Evolutionary conservation across 2,797 vertebrate species (phyloP).

Genomic region (Manis javanica): DNA sequence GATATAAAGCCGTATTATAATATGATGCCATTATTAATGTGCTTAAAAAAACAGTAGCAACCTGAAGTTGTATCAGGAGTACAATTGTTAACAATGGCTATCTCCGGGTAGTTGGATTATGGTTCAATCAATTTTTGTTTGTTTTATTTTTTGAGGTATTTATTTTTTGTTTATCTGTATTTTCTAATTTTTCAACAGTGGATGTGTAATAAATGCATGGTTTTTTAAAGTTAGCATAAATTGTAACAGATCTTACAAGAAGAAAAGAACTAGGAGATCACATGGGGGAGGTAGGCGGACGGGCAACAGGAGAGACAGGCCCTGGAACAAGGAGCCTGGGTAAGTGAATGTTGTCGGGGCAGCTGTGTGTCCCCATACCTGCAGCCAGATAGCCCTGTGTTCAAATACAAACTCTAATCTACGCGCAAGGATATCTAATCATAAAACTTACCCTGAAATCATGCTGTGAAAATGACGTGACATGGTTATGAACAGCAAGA

Average conservation of each 20-base stretch:
- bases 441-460: background rate
- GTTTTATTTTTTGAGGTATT: background rate
- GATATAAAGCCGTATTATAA: background rate
- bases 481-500: background rate
- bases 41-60: background rate
- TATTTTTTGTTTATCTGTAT: background rate
- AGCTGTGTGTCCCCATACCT: background rate
- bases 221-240: background rate
- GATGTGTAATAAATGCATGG: background rate
- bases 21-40: background rate
- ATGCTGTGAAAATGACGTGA: background rate
- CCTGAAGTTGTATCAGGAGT: background rate
- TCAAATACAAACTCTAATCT: background rate
- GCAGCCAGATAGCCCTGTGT: background rate
- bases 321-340: background rate
- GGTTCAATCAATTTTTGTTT: background rate
- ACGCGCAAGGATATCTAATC: background rate
- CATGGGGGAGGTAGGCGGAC: background rate
- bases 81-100: background rate
- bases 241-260: background rate
- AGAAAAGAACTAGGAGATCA: background rate
- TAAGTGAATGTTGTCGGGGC: background rate
- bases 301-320: background rate
- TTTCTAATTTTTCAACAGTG: background rate
- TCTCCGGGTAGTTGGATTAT: background rate